Percentiles rank a stretch among this genome's conserved stretches.
Conservation (phyloP, 2,888 invertebrate species). For the Diarsia mendica region DNA sequence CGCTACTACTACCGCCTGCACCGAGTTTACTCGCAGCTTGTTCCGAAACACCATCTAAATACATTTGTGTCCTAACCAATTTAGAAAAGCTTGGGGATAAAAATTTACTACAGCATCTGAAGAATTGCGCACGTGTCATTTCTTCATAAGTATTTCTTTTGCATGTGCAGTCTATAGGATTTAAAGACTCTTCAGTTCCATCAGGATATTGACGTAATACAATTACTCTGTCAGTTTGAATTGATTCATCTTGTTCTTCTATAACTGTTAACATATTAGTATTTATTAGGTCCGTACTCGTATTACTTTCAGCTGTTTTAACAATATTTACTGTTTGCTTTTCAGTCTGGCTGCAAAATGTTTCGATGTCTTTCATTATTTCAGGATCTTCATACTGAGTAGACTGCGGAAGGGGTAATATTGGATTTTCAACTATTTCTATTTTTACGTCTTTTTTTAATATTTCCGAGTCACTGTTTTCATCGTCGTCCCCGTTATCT, state of each 20-base stretch:
- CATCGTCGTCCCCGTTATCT: not conserved
- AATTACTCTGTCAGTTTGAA: slow-evolving; percentile 39
- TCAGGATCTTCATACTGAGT: not conserved
- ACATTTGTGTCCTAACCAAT: slow-evolving; percentile 6
- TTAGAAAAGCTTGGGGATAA: slow-evolving; percentile 22
- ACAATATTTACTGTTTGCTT: not conserved
- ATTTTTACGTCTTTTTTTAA: not conserved
- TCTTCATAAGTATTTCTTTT: not conserved
- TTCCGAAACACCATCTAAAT: slow-evolving; percentile 1
- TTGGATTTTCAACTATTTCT: slow-evolving; percentile 24
- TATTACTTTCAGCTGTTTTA: not conserved
- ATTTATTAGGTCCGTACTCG: not conserved
- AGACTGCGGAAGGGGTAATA: not conserved
- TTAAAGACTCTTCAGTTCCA: not conserved
- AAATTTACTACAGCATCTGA: slow-evolving; percentile 11
- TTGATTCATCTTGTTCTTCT: not conserved
- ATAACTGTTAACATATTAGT: not conserved
- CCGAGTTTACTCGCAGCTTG: not conserved
- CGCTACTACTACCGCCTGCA: not conserved
- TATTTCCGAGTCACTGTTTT: not conserved
- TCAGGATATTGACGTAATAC: not conserved
- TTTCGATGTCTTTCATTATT: not conserved
- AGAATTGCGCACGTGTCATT: slow-evolving; percentile 15
- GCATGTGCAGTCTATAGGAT: slow-evolving; percentile 21
- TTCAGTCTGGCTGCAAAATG: not conserved